Conservation (phyloP, 2,888 invertebrate species). For the Diploptera punctata region DNA sequence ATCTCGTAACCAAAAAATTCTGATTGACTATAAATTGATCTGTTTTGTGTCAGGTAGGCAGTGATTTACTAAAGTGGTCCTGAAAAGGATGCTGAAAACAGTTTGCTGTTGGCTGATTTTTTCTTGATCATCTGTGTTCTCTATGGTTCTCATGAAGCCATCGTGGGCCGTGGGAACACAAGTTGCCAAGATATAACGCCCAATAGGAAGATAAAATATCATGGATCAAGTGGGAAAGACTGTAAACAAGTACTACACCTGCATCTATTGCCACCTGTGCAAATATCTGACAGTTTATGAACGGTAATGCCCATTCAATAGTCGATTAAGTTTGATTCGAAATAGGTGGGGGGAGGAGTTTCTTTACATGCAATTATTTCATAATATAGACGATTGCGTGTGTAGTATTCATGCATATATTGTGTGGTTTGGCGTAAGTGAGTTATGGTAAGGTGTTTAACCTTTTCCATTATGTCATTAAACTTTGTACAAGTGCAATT, state of each 20-base stretch:
- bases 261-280: conserved; percentile 12
- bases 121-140: too few species aligned
- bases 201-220: not conserved
- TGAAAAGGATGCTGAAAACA: too few species aligned
- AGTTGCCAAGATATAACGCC: too few species aligned
- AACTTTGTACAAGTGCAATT: too few species aligned
- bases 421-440: not conserved
- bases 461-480: too few species aligned
- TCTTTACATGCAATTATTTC: not conserved
- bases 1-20: too few species aligned
- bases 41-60: too few species aligned
- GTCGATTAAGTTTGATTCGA: not conserved
- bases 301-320: not conserved
- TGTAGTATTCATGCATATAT: not conserved
- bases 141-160: too few species aligned
- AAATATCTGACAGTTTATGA: not conserved
- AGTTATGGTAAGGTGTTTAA: not conserved
- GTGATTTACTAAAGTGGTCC: too few species aligned
- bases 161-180: too few species aligned
- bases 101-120: too few species aligned
- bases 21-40: too few species aligned
- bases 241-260: not conserved
- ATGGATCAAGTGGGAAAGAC: not conserved
- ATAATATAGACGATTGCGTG: not conserved
- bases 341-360: not conserved